Conservation (phyloP, 2,113 vertebrate species). For the Cynopterus brachyotis region DNA sequence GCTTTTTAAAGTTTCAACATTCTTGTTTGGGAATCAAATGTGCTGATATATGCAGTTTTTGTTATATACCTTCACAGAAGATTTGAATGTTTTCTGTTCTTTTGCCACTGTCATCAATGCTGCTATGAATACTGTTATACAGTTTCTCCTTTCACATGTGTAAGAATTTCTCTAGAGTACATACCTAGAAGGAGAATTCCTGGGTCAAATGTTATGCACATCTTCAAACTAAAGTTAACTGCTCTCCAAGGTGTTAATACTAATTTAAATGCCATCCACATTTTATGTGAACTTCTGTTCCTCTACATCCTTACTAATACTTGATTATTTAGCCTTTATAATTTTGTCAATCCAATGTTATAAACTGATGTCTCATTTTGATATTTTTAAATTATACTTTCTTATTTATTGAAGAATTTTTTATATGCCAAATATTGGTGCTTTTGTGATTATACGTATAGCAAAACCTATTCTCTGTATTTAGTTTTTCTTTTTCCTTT, state of each 20-base stretch:
- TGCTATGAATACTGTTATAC: neutral
- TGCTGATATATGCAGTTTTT: neutral
- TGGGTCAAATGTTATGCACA: neutral
- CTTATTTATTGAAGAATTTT: neutral
- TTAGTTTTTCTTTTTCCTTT: neutral
- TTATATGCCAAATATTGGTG: neutral
- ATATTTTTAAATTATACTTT: neutral
- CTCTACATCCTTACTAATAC: neutral
- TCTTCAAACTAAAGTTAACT: neutral
- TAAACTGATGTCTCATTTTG: neutral
- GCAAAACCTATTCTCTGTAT: neutral
- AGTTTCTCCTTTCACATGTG: neutral
- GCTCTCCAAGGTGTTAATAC: neutral
- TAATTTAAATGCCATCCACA: slow-evolving; percentile 24
- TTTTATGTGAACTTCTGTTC: neutral
- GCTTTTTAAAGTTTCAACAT: neutral
- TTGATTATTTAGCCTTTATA: neutral
- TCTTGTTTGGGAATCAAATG: neutral
- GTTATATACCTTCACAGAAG: neutral
- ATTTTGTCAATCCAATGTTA: neutral
- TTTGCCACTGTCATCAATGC: neutral
- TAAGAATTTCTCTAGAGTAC: neutral
- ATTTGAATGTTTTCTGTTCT: neutral
- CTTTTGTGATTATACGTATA: neutral
- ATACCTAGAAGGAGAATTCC: neutral